Conservation (phyloP, 2,888 invertebrate species). For the Drosophila prolongata region DNA sequence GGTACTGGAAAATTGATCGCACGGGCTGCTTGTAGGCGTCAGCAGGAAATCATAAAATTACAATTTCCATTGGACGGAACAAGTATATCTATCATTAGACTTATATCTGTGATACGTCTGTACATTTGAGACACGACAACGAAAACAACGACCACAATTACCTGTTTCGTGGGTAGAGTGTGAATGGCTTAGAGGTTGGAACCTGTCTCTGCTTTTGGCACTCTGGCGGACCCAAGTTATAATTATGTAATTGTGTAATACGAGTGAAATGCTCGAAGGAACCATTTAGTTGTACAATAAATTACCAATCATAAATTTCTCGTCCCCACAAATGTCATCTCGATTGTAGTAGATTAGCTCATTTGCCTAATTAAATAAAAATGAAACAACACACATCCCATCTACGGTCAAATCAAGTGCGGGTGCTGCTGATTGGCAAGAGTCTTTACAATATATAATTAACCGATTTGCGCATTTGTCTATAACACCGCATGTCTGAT, state of each 20-base stretch:
- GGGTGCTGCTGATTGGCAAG: slow-evolving; percentile 54
- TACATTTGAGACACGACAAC: slow-evolving; percentile 51
- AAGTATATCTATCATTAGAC: slow-evolving; percentile 46
- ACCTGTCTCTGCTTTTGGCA: slow-evolving; percentile 37
- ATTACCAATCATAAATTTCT: slow-evolving; percentile 45
- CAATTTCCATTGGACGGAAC: slow-evolving; percentile 73
- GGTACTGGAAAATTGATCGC: slow-evolving; percentile 61
- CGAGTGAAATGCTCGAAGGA: slow-evolving; percentile 40
- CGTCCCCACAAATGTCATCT: slow-evolving; percentile 51
- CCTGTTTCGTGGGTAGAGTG: slow-evolving; percentile 73
- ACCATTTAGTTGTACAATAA: slow-evolving; percentile 37
- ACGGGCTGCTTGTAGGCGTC: slow-evolving; percentile 40
- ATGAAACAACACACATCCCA: slow-evolving; percentile 26
- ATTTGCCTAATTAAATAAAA: slow-evolving; percentile 66
- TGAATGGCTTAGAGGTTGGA: slow-evolving; percentile 59
- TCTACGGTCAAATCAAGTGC: slow-evolving; percentile 43
- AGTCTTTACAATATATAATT: slow-evolving; percentile 51
- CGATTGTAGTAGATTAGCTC: slow-evolving; percentile 52
- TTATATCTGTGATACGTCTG: slow-evolving; percentile 50
- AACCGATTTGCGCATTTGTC: slow-evolving; percentile 70
- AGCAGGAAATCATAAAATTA: slow-evolving; percentile 73
- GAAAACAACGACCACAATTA: slow-evolving; percentile 44
- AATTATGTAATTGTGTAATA: slow-evolving; percentile 64
- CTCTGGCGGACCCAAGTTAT: slow-evolving; percentile 24
- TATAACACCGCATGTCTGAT: slow-evolving; percentile 24